Percentiles rank a stretch among this genome's conserved stretches.
Conservation (phyloP, 2,797 vertebrate genomes). For the Peromyscus melanophrys region DNA sequence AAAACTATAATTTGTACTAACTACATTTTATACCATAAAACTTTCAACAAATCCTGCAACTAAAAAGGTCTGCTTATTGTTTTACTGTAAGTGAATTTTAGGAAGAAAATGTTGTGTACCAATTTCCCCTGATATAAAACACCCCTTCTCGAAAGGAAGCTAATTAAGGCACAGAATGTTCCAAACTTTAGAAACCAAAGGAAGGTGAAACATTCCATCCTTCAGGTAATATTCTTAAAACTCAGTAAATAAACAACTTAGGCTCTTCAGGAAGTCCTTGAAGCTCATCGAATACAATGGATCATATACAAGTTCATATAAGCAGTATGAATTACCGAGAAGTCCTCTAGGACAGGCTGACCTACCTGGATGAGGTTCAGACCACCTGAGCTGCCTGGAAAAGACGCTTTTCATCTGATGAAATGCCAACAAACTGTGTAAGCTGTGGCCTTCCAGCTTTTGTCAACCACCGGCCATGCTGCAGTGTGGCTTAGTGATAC, state of each 20-base stretch:
- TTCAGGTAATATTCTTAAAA: background rate
- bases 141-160: background rate
- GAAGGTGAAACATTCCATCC: background rate
- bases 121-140: background rate
- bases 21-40: slow-evolving; percentile 25
- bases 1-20: slow-evolving; percentile 44
- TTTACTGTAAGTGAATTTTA: background rate
- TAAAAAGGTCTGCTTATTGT: background rate
- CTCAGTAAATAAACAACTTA: background rate
- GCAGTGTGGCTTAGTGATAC: too few relatives aligned
- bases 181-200: background rate
- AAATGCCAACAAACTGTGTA: background rate
- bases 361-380: background rate
- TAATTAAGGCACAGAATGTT: background rate
- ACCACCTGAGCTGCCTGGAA: background rate
- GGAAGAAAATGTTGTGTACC: background rate
- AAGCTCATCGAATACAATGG: background rate
- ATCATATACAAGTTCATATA: background rate
- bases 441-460: too few relatives aligned
- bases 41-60: background rate
- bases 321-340: background rate
- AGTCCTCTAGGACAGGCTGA: background rate
- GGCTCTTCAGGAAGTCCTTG: background rate
- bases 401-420: background rate
- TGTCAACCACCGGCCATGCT: too few relatives aligned